phyloP scores from a whole-genome alignment of 2,888 invertebrate genomes.

The Ormyrus thymus region DNA sequence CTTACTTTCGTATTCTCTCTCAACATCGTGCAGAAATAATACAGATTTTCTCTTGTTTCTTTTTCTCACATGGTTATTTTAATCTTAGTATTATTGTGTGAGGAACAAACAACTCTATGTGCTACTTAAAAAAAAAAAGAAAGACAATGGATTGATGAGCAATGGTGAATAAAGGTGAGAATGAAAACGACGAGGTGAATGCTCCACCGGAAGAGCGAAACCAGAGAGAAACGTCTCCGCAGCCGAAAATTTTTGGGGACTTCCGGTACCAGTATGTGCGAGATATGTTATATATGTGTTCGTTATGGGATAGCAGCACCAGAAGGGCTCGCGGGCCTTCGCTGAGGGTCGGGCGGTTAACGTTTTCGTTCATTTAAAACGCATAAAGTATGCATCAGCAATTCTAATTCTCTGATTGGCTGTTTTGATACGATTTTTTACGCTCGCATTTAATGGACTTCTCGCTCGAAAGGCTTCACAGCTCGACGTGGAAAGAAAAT shows the following conservation, averaged over 20 bases:
- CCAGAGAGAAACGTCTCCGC: conserved; percentile 15
- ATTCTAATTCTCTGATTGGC: conserved; percentile 19
- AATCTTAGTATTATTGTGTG: conserved; percentile 50
- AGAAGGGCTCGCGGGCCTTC: conserved; percentile 30
- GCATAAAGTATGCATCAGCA: not conserved
- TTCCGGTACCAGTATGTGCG: conserved; percentile 41
- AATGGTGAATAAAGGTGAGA: conserved; percentile 41
- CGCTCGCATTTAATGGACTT: conserved; percentile 6
- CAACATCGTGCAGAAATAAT: conserved; percentile 59
- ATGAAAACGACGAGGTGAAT: conserved; percentile 46
- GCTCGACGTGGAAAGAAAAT: not conserved
- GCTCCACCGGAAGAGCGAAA: conserved; percentile 34
- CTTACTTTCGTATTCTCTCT: conserved; percentile 61
- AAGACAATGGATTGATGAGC: conserved; percentile 42
- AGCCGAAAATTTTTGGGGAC: conserved; percentile 15
- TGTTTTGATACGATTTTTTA: not conserved
- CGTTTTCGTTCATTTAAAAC: conserved; percentile 17
- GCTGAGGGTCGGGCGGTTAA: conserved; percentile 36
- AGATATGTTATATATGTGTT: conserved; percentile 21
- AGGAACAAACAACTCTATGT: conserved; percentile 53
- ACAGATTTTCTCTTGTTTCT: conserved; percentile 34
- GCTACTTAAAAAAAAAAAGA: conserved; percentile 52
- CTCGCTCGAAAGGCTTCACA: not conserved
- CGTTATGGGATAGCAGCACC: conserved; percentile 47
- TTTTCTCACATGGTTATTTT: conserved; percentile 20